Base-by-base conservation (phyloP, 1,140 invertebrate genomes). In the Asbolus verrucosus region DNA sequence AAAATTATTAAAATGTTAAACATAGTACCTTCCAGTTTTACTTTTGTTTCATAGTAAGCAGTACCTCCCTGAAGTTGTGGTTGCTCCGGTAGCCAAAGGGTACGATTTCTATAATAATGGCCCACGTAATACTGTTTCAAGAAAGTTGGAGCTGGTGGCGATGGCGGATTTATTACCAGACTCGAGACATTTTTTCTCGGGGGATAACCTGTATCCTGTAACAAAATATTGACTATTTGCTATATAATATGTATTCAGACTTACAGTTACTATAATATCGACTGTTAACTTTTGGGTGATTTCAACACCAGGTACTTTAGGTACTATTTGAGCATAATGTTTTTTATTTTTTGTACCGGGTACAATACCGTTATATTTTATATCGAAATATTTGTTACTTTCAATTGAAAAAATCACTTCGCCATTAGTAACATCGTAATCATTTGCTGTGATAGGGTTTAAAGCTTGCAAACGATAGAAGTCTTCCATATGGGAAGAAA, bases 241-340 rank as follows among this genome's bases (percentile, higher is more conserved):
- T 11, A 6, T 3, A n/a, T n/a, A n/a, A n/a, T n/a, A n/a, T n/a
- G 33, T 36, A 36, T 27, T 27, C 33, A 5, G 11, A 54, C 21
- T 54, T 54, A 54, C 46, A 8, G 46, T 54, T 11, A 54, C 46
- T 24, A n/a, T 27, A 5, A 54, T n/a, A n/a, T 24, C 19, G 11
- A 54, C 18, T 54, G 24, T n/a, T 1, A 54, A 27, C 27, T 13
- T 54, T 27, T 11, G 11, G 1, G 6, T 54, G 2, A 54, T 2
- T 6, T 27, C 1, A 13, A 27, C 27, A 2, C 46, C 46, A 54
- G 18, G 46, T 16, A 27, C 1, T 54, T 54, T 54, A 5, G 46
- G 46, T 11, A 21, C 19, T 13, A 54, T 3, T 24, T 24, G 8
- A 13, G 46, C 19, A 4, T n/a, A 54, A 27, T 54, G 46, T 11